phyloP scores from a whole-genome alignment of 2,113 vertebrate genomes.

The Gila orcuttii region DNA sequence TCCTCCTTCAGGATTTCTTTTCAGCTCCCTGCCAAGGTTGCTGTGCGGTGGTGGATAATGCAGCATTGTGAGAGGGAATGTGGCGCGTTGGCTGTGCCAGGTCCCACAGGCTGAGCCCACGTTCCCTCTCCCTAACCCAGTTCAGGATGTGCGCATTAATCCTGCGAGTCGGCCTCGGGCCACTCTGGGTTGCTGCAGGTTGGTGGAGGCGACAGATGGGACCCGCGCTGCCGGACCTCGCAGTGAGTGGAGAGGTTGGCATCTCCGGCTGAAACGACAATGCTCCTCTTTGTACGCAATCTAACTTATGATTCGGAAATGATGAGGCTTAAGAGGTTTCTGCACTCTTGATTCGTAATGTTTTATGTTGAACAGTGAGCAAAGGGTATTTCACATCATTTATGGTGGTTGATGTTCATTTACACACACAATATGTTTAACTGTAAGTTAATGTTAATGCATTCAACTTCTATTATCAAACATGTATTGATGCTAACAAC shows the following conservation, averaged over 20 bases:
- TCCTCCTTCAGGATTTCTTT: conserved; percentile 53
- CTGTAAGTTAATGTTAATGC: background rate
- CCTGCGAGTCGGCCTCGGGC: conserved; percentile 59
- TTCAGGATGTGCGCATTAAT: conserved; percentile 62
- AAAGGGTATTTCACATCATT: background rate
- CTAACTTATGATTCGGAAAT: conserved; percentile 13
- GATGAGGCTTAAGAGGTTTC: background rate
- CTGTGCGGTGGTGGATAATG: conserved; percentile 52
- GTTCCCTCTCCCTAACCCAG: conserved; percentile 55
- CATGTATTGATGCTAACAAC: background rate
- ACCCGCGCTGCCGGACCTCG: conserved; percentile 74
- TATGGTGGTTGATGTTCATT: conserved; percentile 3
- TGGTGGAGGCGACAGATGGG: conserved; percentile 79
- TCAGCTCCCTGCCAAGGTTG: conserved; percentile 43
- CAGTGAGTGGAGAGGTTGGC: conserved; percentile 78
- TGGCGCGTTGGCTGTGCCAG: conserved; percentile 51
- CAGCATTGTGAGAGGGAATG: conserved; percentile 55
- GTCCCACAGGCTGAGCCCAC: conserved; percentile 56
- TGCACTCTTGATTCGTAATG: conserved; percentile 5
- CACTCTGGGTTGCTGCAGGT: conserved; percentile 61
- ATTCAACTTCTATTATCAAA: background rate
- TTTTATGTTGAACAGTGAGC: background rate
- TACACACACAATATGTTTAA: background rate
- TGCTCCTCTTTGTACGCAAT: conserved; percentile 45
- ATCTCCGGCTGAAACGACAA: conserved; percentile 69